phyloP scores from a whole-genome alignment of 2,888 invertebrate species.

The Timandra comae region DNA sequence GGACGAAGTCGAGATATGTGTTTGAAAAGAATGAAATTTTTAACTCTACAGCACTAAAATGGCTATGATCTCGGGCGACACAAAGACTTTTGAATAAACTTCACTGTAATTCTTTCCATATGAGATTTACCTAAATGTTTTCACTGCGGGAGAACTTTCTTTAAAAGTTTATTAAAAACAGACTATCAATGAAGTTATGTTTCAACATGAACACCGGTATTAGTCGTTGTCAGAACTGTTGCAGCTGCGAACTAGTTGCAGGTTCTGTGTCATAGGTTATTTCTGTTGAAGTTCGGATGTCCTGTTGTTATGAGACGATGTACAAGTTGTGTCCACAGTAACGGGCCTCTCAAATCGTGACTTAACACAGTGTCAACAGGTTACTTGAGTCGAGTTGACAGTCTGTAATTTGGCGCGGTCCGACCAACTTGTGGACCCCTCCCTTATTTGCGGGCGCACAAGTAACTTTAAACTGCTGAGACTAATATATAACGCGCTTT shows the following conservation, averaged over 20 bases:
- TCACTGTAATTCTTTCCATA: constrained; percentile 39
- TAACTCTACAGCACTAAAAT: constrained; percentile 53
- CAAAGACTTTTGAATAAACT: constrained; percentile 14
- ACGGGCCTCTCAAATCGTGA: constrained; percentile 51
- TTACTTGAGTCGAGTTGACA: constrained; percentile 68
- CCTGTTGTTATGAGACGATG: constrained; percentile 29
- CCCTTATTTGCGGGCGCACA: constrained; percentile 62
- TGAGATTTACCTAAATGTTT: too few species aligned
- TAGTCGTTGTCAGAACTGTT: neutral
- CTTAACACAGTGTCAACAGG: constrained; percentile 66
- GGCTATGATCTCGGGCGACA: constrained; percentile 31
- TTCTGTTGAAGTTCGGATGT: constrained; percentile 29
- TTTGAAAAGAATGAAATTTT: constrained; percentile 71
- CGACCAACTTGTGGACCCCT: constrained; percentile 55
- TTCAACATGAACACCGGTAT: constrained; percentile 4
- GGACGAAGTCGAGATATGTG: constrained; percentile 70
- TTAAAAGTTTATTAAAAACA: too few species aligned
- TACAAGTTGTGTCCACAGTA: constrained; percentile 45
- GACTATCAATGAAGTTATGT: constrained; percentile 15
- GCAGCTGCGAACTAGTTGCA: neutral
- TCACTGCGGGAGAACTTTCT: too few species aligned
- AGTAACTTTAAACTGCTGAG: constrained; percentile 61
- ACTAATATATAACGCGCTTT: constrained; percentile 59
- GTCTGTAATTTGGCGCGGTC: constrained; percentile 64
- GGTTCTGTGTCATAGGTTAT: constrained; percentile 29